These are phyloP conservation scores for Arizona elegans DNA, from an alignment of 2,113 vertebrate species.

Conservation along the genomic window DNA sequence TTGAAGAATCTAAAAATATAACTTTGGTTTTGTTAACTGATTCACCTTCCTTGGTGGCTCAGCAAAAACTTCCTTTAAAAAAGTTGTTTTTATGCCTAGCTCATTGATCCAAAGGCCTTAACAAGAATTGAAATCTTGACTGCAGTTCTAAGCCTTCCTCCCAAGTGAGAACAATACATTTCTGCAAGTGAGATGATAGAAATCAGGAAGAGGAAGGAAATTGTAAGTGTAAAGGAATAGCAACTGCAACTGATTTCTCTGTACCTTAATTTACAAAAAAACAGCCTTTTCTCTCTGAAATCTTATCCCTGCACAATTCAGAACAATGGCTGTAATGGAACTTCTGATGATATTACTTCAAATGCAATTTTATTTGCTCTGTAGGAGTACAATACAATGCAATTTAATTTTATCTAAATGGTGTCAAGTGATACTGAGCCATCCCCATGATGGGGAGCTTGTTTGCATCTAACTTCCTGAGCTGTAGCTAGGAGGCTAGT, in stretches of 20 bases:
- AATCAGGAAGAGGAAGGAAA: conserved; percentile 24
- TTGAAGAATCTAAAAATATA: not conserved
- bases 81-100: conserved; percentile 2
- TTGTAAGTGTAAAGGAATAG: not conserved
- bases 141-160: conserved; percentile 13
- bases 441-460: not conserved
- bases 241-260: not conserved
- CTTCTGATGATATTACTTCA: not conserved
- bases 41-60: not conserved
- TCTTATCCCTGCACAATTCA: not conserved
- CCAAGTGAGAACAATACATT: not conserved
- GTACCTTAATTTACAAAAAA: not conserved
- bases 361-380: conserved; percentile 3
- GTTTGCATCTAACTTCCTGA: not conserved
- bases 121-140: conserved; percentile 14
- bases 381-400: not conserved
- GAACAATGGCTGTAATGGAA: not conserved
- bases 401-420: not conserved
- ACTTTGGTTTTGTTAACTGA: conserved; percentile 11
- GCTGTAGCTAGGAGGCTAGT: not conserved
- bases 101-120: conserved; percentile 26
- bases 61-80: conserved; percentile 12
- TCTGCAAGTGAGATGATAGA: conserved; percentile 19
- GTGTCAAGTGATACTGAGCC: not conserved
- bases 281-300: not conserved